Base-by-base conservation (phyloP, 2,797 vertebrate genomes). In the Leuciscus waleckii region DNA sequence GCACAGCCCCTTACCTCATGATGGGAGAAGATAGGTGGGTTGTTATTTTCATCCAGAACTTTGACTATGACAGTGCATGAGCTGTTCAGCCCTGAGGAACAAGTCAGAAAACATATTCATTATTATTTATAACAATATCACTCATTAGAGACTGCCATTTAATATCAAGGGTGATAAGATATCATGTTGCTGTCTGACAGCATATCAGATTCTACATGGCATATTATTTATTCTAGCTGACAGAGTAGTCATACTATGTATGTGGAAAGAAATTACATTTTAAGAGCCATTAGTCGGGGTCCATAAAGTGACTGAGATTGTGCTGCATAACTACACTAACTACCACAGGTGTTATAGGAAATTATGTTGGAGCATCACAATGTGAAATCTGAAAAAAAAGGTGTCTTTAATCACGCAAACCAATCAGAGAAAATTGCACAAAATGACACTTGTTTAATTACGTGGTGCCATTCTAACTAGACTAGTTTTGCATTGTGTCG, bases 21-120 rank as follows among this genome's bases (percentile, higher is more conserved):
- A 87, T 92, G 90, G 82, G 95, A 94, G 89, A 96, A 96, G 54
- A 95, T 90, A 0, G 96, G 95, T 51, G 95, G 93, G 29, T 92
- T 96, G 92, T 97, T 95, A 91, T 96, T 97, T 89, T 95, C 90
- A 70, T 97, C 95, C 37, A 92, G 90, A 65, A 96, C 90, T 0
- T 86, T 94, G 85, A 96, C 92, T 13, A 94, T 91, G 54, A 96
- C 68, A 0, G 94, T 95, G 83, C 95, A 96, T 2, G 93, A 96
- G 86, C 94, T 96, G 92, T 95, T 97, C 35, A 96, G 89, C 85
- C 94, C 95, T 96, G 91, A 79, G 32, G 69, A 82, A 37, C 41
- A 37, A 74, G 7, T 26, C 51, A 85, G n/a, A 81, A 6, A 88
- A 17, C 23, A 77, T 37, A 71, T 9, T 21, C 4, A 81, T 58